These are phyloP conservation scores for Carassius gibelio DNA, from an alignment of 2,113 vertebrate genomes.

Conservation along the genomic window DNA sequence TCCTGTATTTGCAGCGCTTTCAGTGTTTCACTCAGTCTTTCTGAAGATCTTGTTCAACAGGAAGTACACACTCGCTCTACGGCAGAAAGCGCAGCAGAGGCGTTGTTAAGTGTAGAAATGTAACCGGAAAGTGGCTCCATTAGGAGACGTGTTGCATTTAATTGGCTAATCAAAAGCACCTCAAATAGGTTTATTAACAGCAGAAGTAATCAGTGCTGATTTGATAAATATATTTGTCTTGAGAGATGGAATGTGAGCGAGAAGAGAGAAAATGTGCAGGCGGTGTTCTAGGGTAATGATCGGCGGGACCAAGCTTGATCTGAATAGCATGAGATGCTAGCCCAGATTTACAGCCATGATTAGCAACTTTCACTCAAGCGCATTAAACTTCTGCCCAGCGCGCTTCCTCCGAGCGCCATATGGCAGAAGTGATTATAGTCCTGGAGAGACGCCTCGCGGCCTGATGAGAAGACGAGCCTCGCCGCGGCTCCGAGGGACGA, in stretches of 20 bases:
- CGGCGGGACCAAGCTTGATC: background rate
- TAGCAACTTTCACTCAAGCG: slow-evolving; percentile 13
- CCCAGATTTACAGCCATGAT: slow-evolving; percentile 28
- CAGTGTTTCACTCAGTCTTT: background rate
- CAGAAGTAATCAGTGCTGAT: slow-evolving; percentile 40
- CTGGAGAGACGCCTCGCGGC: background rate
- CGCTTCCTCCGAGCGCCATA: background rate
- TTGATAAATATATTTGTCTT: slow-evolving; percentile 21
- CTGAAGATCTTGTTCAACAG: background rate
- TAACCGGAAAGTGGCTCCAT: slow-evolving; percentile 4
- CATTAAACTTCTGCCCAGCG: slow-evolving; percentile 4
- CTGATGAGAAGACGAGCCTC: background rate
- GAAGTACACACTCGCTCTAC: background rate
- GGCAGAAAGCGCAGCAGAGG: background rate
- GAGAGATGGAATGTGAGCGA: background rate
- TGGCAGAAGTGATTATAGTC: slow-evolving; percentile 28
- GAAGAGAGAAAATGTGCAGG: background rate
- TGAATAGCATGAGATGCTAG: background rate
- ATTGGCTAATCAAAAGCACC: slow-evolving; percentile 54
- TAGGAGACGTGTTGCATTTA: slow-evolving; percentile 41
- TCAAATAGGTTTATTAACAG: slow-evolving; percentile 44
- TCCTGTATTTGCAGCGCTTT: too few species aligned
- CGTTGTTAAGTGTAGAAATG: background rate
- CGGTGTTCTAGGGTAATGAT: background rate
- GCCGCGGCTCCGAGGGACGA: background rate